Evolutionary conservation across 2,888 invertebrate genomes (phyloP).

Genomic region (Calliphora vomitoria): DNA sequence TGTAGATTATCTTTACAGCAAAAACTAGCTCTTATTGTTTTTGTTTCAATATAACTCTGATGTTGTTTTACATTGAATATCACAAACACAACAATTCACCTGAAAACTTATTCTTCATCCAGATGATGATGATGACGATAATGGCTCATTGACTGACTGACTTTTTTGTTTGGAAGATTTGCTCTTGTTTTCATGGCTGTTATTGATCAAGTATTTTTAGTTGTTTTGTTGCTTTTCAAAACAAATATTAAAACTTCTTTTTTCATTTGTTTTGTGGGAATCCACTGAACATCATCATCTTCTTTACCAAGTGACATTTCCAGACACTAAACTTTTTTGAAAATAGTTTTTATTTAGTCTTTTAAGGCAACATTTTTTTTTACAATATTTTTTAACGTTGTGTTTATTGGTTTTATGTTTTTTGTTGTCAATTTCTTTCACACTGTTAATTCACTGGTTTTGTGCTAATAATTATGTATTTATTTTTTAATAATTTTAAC

Average conservation of each 20-base stretch:
- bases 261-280: not conserved
- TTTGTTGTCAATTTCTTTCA: not conserved
- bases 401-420: not conserved
- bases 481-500: too few species aligned
- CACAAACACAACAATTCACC: not conserved
- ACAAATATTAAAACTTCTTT: not conserved
- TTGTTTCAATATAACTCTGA: not conserved
- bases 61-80: not conserved
- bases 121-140: not conserved
- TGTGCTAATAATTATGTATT: not conserved
- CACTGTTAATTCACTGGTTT: not conserved
- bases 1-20: too few species aligned
- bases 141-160: slow-evolving; percentile 57
- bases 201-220: not conserved
- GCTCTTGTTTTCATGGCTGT: not conserved
- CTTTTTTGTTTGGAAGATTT: slow-evolving; percentile 14
- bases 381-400: not conserved
- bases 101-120: slow-evolving; percentile 1
- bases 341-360: not conserved
- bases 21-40: not conserved
- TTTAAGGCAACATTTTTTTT: not conserved
- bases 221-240: not conserved
- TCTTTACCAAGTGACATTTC: not conserved
- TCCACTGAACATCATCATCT: not conserved
- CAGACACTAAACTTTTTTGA: slow-evolving; percentile 12